A percentile compares a stretch with the other conserved stretches of the same genome.
phyloP scores from a whole-genome alignment of 2,888 invertebrate genomes.

The Helicoverpa assulta region DNA sequence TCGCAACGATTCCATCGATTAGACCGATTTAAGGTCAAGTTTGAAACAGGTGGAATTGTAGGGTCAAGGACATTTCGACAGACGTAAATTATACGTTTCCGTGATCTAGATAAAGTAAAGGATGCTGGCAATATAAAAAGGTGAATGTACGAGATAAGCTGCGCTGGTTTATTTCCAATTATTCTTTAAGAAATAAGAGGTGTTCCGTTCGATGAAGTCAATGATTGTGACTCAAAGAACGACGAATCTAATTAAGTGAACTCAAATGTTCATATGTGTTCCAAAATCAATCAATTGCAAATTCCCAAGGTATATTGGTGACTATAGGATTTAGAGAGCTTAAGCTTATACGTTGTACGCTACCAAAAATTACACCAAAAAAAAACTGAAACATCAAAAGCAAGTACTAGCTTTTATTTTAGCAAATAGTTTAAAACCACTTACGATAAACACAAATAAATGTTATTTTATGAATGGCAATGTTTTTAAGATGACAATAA shows the following conservation, averaged over 20 bases:
- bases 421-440: not conserved
- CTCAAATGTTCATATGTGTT: too few relatives aligned
- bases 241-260: not conserved
- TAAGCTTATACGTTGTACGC: too few relatives aligned
- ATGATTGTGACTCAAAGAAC: not conserved
- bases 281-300: too few relatives aligned
- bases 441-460: not conserved
- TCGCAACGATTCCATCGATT: constrained; percentile 65
- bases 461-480: not conserved
- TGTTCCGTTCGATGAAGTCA: not conserved
- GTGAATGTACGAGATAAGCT: constrained; percentile 9
- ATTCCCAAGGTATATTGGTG: too few relatives aligned
- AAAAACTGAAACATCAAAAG: not conserved
- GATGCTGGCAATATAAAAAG: constrained; percentile 6
- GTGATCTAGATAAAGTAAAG: constrained; percentile 44
- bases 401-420: not conserved
- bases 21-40: constrained; percentile 74
- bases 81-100: constrained; percentile 41
- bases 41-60: constrained; percentile 81
- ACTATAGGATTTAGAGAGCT: too few relatives aligned
- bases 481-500: constrained; percentile 8
- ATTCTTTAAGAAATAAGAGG: constrained; percentile 4
- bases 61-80: constrained; percentile 79
- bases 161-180: constrained; percentile 18
- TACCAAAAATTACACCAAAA: not conserved